Evolutionary conservation across 2,797 vertebrate genomes (phyloP).

Genomic region (Rhinella marina): DNA sequence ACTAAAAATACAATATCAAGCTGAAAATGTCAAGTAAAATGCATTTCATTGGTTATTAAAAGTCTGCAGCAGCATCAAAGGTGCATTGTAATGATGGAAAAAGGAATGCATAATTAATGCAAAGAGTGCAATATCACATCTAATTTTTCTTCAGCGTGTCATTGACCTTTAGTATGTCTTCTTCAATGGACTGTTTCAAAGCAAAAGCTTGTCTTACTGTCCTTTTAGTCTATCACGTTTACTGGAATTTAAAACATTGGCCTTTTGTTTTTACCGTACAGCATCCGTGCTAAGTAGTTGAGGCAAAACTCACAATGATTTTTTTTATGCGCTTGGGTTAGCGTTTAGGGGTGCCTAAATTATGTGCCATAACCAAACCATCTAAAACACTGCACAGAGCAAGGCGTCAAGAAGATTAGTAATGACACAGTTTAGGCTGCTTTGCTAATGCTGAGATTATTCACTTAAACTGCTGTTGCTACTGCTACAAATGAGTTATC

Average conservation of each 20-base stretch:
- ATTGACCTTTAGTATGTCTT: conserved; percentile 53
- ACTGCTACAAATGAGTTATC: too few species aligned
- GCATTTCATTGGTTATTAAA: conserved; percentile 26
- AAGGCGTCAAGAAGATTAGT: too few species aligned
- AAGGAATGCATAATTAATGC: conserved; percentile 57
- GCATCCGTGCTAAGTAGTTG: conserved; percentile 4
- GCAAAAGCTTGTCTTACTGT: conserved; percentile 4
- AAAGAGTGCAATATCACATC: conserved; percentile 53
- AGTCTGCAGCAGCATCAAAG: conserved; percentile 23
- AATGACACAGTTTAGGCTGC: too few species aligned
- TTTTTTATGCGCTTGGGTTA: background rate
- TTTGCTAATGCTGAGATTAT: too few species aligned
- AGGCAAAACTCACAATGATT: background rate
- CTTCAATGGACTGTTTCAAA: conserved; percentile 46
- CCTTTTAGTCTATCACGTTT: conserved; percentile 2
- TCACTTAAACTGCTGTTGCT: too few species aligned
- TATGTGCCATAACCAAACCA: background rate
- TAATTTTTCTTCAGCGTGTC: conserved; percentile 40
- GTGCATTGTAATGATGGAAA: conserved; percentile 40
- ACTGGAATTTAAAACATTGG: background rate
- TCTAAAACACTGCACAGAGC: too few species aligned
- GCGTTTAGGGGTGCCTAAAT: background rate
- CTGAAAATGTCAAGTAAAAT: conserved; percentile 44
- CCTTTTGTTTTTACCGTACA: background rate
- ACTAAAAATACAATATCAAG: conserved; percentile 40